Conservation (phyloP, 2,888 invertebrate species). For the Subacronicta megacephala region DNA sequence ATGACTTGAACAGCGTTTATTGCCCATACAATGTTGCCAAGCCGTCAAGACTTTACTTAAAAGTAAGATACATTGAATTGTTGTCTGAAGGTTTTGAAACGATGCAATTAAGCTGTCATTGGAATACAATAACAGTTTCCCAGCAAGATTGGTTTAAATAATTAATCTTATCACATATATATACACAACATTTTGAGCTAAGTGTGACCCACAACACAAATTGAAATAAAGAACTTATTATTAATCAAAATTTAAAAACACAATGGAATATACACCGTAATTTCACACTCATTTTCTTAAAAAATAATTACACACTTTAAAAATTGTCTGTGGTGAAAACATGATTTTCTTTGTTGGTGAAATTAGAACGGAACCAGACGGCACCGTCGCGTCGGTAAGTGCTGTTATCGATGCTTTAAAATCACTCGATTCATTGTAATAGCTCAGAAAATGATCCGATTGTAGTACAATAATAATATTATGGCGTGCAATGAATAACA, state of each 20-base stretch:
- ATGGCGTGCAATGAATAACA: slow-evolving; percentile 62
- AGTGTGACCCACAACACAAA: slow-evolving; percentile 29
- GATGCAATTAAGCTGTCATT: slow-evolving; percentile 38
- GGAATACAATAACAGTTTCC: slow-evolving; percentile 39
- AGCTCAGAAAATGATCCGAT: slow-evolving; percentile 63
- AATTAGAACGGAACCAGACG: slow-evolving; percentile 55
- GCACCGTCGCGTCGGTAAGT: slow-evolving; percentile 44
- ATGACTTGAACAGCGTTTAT: slow-evolving; percentile 16
- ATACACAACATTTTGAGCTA: slow-evolving; percentile 44
- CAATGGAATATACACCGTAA: slow-evolving; percentile 44
- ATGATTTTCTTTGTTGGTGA: slow-evolving; percentile 54
- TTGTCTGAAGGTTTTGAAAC: slow-evolving; percentile 28
- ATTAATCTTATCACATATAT: slow-evolving; percentile 22
- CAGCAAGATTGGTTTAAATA: slow-evolving; percentile 22
- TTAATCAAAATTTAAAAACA: slow-evolving; percentile 38
- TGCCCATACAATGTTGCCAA: slow-evolving; percentile 41
- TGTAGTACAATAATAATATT: slow-evolving; percentile 64
- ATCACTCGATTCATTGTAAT: slow-evolving; percentile 65
- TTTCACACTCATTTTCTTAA: slow-evolving; percentile 47
- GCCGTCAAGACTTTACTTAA: slow-evolving; percentile 21
- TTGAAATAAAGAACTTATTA: slow-evolving; percentile 37
- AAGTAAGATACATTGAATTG: slow-evolving; percentile 27
- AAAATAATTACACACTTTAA: slow-evolving; percentile 48
- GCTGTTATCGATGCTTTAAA: slow-evolving; percentile 58
- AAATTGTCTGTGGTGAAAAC: slow-evolving; percentile 52